Evolutionary conservation across 1,140 invertebrate species (phyloP).

Genomic region (Sycophaga agraensis): DNA sequence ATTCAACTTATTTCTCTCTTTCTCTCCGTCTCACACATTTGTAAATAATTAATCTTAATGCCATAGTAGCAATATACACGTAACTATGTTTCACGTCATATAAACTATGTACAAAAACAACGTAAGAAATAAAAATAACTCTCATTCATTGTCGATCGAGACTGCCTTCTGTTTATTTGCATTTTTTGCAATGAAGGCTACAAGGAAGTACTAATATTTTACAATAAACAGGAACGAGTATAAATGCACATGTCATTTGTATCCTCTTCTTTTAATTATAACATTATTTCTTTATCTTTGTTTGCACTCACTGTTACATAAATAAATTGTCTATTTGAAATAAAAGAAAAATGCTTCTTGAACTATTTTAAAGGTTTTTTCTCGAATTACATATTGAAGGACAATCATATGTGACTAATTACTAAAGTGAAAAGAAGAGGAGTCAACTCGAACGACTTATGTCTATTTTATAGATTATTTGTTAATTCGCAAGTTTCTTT

Average conservation of each 20-base stretch:
- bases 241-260: constrained; percentile 28
- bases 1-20: constrained; percentile 33
- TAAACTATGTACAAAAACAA: constrained; percentile 53
- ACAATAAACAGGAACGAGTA: constrained; percentile 29
- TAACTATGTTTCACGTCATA: constrained; percentile 34
- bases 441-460: constrained; percentile 35
- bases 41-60: constrained; percentile 36
- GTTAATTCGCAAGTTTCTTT: constrained; percentile 46
- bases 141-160: constrained; percentile 18
- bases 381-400: no score
- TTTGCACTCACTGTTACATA: no score
- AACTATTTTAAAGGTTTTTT: no score
- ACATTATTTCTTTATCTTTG: constrained; percentile 15
- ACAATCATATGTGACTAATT: no score
- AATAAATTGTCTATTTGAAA: no score
- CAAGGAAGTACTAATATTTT: constrained; percentile 27
- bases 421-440: constrained; percentile 26
- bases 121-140: constrained; percentile 36
- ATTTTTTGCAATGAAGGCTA: constrained; percentile 6
- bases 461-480: constrained; percentile 44
- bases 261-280: constrained; percentile 9
- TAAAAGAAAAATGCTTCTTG: constrained; percentile 12
- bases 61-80: constrained; percentile 30
- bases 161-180: constrained; percentile 10
- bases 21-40: constrained; percentile 33